Percentiles rank a stretch among this genome's conserved stretches.
phyloP scores from a whole-genome alignment of 2,113 vertebrate genomes.

The Sinosuthora webbiana region DNA sequence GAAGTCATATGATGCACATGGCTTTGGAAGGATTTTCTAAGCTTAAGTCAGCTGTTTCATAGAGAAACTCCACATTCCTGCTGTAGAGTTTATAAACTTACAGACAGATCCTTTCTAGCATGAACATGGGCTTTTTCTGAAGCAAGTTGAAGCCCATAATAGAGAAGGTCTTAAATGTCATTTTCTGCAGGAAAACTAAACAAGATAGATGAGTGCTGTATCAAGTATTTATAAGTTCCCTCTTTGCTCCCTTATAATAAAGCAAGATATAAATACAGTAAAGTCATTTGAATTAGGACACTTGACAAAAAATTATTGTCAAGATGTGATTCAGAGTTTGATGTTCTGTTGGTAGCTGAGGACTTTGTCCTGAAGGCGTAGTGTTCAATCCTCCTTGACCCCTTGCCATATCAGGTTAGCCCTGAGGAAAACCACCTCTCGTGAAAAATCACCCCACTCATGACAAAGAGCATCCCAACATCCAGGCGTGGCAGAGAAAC shows the following conservation, averaged over 20 bases:
- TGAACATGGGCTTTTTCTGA: background rate
- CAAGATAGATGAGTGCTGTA: background rate
- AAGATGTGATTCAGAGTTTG: background rate
- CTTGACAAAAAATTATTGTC: background rate
- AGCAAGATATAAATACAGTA: background rate
- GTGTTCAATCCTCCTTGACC: background rate
- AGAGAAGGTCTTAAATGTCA: background rate
- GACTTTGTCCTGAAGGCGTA: background rate
- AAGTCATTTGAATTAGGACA: background rate
- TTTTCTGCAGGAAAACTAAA: background rate
- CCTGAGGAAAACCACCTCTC: background rate
- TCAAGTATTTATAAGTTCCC: background rate
- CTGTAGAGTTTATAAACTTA: background rate
- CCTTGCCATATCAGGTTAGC: background rate
- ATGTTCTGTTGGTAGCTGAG: background rate
- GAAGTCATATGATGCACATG: background rate
- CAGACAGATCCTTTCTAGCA: background rate
- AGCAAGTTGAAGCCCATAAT: background rate
- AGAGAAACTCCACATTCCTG: background rate
- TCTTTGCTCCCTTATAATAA: background rate
- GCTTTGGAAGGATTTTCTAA: background rate
- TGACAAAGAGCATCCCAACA: background rate
- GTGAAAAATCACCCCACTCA: accelerated
- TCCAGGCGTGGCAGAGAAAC: background rate
- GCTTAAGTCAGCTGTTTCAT: background rate